phyloP scores from a whole-genome alignment of 2,888 invertebrate species.

The Noctua janthina region DNA sequence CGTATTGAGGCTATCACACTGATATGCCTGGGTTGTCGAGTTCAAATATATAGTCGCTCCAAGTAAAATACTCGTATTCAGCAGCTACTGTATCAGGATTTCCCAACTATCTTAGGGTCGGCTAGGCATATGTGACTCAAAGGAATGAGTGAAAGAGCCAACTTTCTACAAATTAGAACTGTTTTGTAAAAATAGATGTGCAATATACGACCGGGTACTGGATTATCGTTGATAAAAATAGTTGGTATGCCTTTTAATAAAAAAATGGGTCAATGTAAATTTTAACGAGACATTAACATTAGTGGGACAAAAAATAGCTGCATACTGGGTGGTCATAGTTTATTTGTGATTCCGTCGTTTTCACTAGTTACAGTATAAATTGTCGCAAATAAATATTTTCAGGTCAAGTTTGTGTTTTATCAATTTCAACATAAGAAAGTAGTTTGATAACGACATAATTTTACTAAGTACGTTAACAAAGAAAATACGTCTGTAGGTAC shows the following conservation, averaged over 20 bases:
- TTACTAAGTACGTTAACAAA: constrained; percentile 42
- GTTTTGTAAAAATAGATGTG: background rate
- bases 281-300: background rate
- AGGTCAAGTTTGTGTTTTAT: background rate
- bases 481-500: constrained; percentile 30
- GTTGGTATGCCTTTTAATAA: background rate
- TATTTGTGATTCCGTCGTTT: background rate
- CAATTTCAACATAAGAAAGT: constrained; percentile 19
- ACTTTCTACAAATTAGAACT: background rate
- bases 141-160: background rate
- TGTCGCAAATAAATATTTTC: background rate
- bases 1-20: background rate
- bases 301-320: background rate
- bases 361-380: background rate
- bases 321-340: background rate
- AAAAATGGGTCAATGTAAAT: background rate
- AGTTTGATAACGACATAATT: constrained; percentile 34
- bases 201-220: background rate
- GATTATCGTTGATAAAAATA: background rate
- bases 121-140: background rate
- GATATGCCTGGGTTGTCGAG: too few species aligned
- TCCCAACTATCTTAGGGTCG: background rate
- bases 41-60: background rate
- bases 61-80: background rate
- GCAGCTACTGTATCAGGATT: background rate